These are phyloP conservation scores for Pharmacophagus antenor DNA, from an alignment of 2,888 invertebrate species.

Conservation along the genomic window DNA sequence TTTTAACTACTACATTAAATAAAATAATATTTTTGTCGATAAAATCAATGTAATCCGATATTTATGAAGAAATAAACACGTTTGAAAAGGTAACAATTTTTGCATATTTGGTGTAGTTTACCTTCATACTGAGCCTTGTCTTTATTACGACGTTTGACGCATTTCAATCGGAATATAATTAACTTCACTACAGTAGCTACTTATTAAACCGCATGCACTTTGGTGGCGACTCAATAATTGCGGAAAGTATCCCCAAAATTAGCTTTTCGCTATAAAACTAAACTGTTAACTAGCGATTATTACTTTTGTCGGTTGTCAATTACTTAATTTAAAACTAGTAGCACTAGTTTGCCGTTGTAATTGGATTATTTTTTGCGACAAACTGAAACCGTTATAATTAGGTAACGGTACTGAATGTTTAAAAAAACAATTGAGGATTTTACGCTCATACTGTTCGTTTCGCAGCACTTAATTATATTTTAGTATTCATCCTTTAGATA, in stretches of 20 bases:
- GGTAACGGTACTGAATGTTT: conserved; percentile 13
- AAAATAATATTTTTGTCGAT: neutral
- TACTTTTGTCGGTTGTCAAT: conserved; percentile 12
- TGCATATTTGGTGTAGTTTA: neutral
- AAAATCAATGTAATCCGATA: neutral
- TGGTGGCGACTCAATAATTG: neutral
- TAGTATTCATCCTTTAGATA: neutral
- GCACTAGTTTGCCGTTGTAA: conserved; percentile 9
- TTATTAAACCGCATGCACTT: too few relatives aligned
- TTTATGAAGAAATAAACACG: neutral
- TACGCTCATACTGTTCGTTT: conserved; percentile 15
- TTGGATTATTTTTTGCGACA: conserved; percentile 24
- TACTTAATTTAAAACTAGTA: conserved; percentile 26
- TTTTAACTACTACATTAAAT: neutral
- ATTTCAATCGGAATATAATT: neutral
- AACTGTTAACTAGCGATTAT: conserved; percentile 2
- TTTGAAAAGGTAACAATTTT: neutral
- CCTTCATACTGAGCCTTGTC: neutral
- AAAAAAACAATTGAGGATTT: conserved; percentile 20
- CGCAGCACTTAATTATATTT: neutral
- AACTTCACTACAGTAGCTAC: neutral
- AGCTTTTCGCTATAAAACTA: neutral
- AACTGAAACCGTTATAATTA: conserved; percentile 30
- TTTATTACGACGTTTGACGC: neutral
- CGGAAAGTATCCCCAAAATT: neutral